Conservation (phyloP, 2,888 invertebrate genomes). For the Meandrusa payeni region DNA sequence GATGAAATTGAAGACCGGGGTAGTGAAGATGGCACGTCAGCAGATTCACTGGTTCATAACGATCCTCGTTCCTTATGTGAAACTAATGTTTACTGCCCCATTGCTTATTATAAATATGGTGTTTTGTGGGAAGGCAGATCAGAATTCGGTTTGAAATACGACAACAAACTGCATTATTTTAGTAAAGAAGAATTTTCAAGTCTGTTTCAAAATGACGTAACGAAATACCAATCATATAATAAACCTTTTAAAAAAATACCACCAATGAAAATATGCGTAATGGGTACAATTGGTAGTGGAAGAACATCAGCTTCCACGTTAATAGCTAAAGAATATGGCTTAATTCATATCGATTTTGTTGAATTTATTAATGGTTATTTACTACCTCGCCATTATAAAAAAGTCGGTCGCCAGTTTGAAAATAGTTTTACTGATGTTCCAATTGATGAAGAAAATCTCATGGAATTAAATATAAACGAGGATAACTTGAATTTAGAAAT, state of each 20-base stretch:
- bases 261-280: constrained; percentile 77
- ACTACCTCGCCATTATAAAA: constrained; percentile 65
- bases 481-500: constrained; percentile 48
- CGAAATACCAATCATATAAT: constrained; percentile 66
- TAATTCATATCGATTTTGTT: constrained; percentile 74
- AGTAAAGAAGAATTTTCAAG: constrained; percentile 69
- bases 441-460: constrained; percentile 53
- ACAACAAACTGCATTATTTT: constrained; percentile 77
- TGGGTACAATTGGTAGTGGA: constrained; percentile 78
- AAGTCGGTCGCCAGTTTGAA: constrained; percentile 64
- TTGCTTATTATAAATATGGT: constrained; percentile 74
- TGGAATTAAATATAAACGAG: constrained; percentile 60
- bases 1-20: constrained; percentile 41
- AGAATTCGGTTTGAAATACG: constrained; percentile 71
- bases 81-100: constrained; percentile 82
- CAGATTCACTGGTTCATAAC: constrained; percentile 50
- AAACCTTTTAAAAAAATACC: constrained; percentile 68
- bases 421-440: constrained; percentile 55
- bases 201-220: constrained; percentile 72
- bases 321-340: constrained; percentile 78
- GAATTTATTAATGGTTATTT: constrained; percentile 53
- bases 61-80: constrained; percentile 73
- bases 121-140: constrained; percentile 83
- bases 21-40: constrained; percentile 41
- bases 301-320: constrained; percentile 71